phyloP scores from a whole-genome alignment of 2,888 invertebrate species.

The Augochlorella aurata region DNA sequence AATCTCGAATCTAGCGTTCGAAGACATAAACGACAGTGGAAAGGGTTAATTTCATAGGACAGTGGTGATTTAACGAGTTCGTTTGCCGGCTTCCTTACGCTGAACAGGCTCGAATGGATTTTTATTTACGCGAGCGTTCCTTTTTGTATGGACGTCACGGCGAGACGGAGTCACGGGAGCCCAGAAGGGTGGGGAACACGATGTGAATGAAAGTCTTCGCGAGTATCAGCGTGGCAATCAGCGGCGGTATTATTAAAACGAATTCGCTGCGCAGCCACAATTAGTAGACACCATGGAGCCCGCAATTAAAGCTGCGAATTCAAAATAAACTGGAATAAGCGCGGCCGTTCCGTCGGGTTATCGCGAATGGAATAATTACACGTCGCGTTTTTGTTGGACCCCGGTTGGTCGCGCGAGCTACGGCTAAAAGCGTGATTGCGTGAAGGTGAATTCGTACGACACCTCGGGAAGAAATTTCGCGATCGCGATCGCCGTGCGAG shows the following conservation, averaged over 20 bases:
- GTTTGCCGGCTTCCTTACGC: neutral
- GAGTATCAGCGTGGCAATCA: conserved; percentile 41
- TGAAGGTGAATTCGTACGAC: conserved; percentile 21
- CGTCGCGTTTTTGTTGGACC: conserved; percentile 33
- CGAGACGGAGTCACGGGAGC: neutral
- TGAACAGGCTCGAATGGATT: neutral
- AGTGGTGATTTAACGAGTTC: neutral
- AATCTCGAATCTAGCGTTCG: no score
- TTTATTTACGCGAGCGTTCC: neutral
- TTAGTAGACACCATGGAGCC: conserved; percentile 36
- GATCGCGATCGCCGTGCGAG: conserved; percentile 24
- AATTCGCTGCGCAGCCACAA: conserved; percentile 34
- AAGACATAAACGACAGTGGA: neutral
- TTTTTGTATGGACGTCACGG: neutral
- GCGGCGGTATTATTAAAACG: conserved; percentile 47
- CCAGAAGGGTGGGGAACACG: neutral
- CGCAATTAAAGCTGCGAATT: conserved; percentile 40
- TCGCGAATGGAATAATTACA: conserved; percentile 47
- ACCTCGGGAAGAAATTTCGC: conserved; percentile 21
- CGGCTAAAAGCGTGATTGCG: conserved; percentile 17
- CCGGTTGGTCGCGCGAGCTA: neutral
- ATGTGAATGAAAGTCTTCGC: conserved; percentile 32
- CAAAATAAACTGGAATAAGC: conserved; percentile 36
- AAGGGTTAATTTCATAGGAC: neutral
- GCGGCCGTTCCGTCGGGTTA: conserved; percentile 42